A percentile compares a stretch with the other conserved stretches of the same genome.
Evolutionary conservation across 2,888 invertebrate genomes (phyloP).

Genomic region (Meiosimyza decipiens): DNA sequence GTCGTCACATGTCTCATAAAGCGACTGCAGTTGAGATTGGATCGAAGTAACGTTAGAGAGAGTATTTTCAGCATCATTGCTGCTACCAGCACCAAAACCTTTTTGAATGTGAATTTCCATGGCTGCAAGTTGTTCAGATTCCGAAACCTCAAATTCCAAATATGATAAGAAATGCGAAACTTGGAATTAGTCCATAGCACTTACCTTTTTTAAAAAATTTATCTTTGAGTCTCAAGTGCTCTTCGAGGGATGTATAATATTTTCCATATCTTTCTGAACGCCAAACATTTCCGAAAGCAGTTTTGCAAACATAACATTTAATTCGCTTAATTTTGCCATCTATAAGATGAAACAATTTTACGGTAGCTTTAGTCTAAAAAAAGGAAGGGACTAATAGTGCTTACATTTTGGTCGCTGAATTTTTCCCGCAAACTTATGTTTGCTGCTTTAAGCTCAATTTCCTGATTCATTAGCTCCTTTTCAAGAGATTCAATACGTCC

Average conservation of each 20-base stretch:
- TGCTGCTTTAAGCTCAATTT: constrained; percentile 79
- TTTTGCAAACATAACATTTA: constrained; percentile 64
- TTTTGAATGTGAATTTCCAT: constrained; percentile 46
- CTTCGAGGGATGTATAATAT: constrained; percentile 64
- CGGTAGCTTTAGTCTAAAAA: not conserved
- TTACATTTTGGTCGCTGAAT: constrained; percentile 81
- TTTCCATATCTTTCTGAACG: constrained; percentile 68
- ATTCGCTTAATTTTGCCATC: constrained; percentile 64
- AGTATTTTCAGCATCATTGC: constrained; percentile 62
- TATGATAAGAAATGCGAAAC: constrained; percentile 40
- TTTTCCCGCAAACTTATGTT: constrained; percentile 65
- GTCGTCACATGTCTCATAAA: constrained; percentile 60
- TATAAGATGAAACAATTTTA: constrained; percentile 42
- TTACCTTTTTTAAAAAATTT: constrained; percentile 59
- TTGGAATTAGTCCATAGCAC: not conserved
- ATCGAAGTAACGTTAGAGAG: constrained; percentile 66
- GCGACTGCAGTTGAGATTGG: constrained; percentile 65
- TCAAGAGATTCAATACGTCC: constrained; percentile 86
- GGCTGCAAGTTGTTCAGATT: constrained; percentile 58
- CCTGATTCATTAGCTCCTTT: constrained; percentile 83
- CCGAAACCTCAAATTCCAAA: constrained; percentile 54
- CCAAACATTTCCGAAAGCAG: constrained; percentile 62
- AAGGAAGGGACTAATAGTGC: constrained; percentile 11
- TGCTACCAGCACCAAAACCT: constrained; percentile 43
- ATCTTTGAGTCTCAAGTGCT: constrained; percentile 67